Evolutionary conservation across 2,888 invertebrate species (phyloP), one percentile per base, ranked within the genome.

Genomic region (Pollenia labialis): DNA sequence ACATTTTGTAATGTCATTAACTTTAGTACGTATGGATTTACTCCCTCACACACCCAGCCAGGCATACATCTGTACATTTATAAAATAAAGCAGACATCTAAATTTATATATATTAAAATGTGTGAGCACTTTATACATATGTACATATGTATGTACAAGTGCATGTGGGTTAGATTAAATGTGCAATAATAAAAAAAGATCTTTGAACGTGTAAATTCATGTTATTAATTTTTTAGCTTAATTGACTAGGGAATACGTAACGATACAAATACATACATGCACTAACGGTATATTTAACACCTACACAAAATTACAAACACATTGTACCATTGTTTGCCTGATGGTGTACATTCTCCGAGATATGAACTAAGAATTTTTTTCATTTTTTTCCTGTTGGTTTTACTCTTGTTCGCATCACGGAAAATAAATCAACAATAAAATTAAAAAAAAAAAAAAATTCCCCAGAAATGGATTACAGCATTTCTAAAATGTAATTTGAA

Each of bases 1-100:
- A 86, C 50, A 81, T 60, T 84, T 85, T 64, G 64, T 56, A 54
- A 72, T 75, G 77, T 77, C 85, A 72, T 82, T 82, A 77, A 69
- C 54, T 74, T 56, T 50, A 85, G 72, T 79, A 85, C 52, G 14
- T 44, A 16, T 10, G 48, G 40, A 40, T 74, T 64, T 18, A 4
- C 4, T 11, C 32, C 32, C 4, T 32, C 4, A 32, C 32, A 32
- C 32, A 32, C 32, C 4, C 4, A 32, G 14, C 8, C 16, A 58
- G 9, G 56, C 16, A 12, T 56, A 50, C 46, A 75, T 52, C 23
- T 23, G 23, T 23, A 12, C 52, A 52, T 75, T 50, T 75, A 46
- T 18, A 4, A 52, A 14, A 75, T 62, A 50, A 10, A 1, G 9
- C 46, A 54, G 44, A 7, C 48, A 23, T 52, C 12, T 12, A 64